Evolutionary conservation across 2,797 vertebrate genomes (phyloP), one percentile per base, ranked within the genome.

Genomic region (Buphagus erythrorhynchus): DNA sequence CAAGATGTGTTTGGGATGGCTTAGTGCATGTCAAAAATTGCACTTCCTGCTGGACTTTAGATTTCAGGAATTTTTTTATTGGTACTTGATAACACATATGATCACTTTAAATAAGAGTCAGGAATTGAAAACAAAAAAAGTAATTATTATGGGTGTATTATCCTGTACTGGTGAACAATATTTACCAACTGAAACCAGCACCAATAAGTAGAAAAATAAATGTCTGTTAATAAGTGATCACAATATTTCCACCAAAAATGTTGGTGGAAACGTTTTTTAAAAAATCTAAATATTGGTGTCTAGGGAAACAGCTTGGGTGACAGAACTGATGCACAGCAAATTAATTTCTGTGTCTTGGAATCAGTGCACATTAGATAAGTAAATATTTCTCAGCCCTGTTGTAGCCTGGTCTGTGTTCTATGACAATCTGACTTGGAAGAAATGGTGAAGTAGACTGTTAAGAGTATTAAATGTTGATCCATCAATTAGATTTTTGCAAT

Each of bases 311-410:
- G 4, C 18, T 31, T 82, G 20, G 8, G 7, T 49, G 51, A 54
- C 2, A 76, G 65, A 94, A 57, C 5, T 2, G 5, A 82, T 45
- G 8, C 19, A 20, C 3, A 43, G n/a, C 6, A 65, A 78, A 76
- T 52, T 7, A 18, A 38, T 79, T 89, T 11, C 45, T 79, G 43
- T 54, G 26, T 73, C 42, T 68, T 55, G 67, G 35, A 88, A 80
- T 67, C 16, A 43, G 4, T n/a, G 25, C 4, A 12, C 0, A 0
- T 38, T 16, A n/a, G 22, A 45, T 36, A 40, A 77, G 9, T 14
- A 86, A 91, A 49, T 10, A 35, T 58, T 55, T 8, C 8, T 83
- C 17, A 3, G 2, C 66, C 42, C 24, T 78, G 14, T 35, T 77
- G 7, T 49, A 65, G 35, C 40, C 43, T 72, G 16, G 35, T 79